phyloP scores from a whole-genome alignment of 2,888 invertebrate species.

The Agonopterix alstromeriana region DNA sequence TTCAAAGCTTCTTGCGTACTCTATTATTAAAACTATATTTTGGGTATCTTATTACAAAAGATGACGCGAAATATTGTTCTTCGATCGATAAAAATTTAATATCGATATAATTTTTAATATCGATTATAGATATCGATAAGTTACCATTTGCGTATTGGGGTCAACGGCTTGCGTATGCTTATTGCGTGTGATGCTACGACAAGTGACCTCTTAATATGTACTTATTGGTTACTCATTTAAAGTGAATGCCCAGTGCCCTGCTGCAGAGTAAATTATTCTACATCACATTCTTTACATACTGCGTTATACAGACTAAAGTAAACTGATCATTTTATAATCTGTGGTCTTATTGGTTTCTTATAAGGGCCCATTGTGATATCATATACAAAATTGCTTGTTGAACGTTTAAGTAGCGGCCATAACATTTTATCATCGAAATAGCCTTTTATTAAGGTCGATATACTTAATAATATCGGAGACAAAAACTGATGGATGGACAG shows the following conservation, averaged over 20 bases:
- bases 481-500: constrained; percentile 24
- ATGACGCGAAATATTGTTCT: constrained; percentile 1
- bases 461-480: constrained; percentile 21
- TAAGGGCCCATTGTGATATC: constrained; percentile 32
- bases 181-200: constrained; percentile 55
- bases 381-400: constrained; percentile 27
- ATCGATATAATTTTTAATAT: constrained; percentile 3
- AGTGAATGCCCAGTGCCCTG: constrained; percentile 45
- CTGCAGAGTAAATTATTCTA: constrained; percentile 27
- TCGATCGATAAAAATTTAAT: constrained; percentile 19
- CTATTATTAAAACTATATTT: constrained; percentile 45
- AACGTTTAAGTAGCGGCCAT: constrained; percentile 25
- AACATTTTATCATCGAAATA: constrained; percentile 34
- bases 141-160: constrained; percentile 55
- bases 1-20: constrained; percentile 34
- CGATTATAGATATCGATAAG: constrained; percentile 37
- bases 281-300: constrained; percentile 6
- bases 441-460: constrained; percentile 31
- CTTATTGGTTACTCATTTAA: constrained; percentile 70
- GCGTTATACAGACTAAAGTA: constrained; percentile 2
- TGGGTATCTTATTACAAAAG: constrained; percentile 7
- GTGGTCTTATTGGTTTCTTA: constrained; percentile 25
- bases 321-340: constrained; percentile 12
- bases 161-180: constrained; percentile 63
- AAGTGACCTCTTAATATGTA: constrained; percentile 67